Evolutionary conservation across 2,797 vertebrate genomes (phyloP).

Genomic region (Megalops cyprinoides): DNA sequence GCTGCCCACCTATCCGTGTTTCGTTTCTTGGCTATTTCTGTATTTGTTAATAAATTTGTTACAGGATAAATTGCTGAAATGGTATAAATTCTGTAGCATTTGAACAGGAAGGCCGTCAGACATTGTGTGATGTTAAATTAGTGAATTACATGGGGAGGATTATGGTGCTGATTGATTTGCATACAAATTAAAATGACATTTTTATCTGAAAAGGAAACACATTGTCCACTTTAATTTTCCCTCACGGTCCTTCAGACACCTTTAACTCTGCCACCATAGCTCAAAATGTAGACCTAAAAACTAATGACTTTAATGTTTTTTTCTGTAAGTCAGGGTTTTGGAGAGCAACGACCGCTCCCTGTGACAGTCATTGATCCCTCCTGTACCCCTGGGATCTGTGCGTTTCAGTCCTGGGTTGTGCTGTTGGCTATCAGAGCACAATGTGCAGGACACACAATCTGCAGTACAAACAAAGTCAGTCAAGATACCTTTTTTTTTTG

Average conservation of each 20-base stretch:
- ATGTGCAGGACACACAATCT: slow-evolving; percentile 30
- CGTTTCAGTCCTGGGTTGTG: slow-evolving; percentile 12
- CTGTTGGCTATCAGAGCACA: slow-evolving; percentile 25
- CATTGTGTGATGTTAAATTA: too few relatives aligned
- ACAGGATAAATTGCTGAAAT: too few relatives aligned
- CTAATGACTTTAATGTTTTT: neutral
- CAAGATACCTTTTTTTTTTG: slow-evolving; percentile 15
- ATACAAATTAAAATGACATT: too few relatives aligned
- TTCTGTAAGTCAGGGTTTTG: neutral
- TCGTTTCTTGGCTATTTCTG: too few relatives aligned
- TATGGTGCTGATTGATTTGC: too few relatives aligned
- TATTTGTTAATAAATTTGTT: too few relatives aligned
- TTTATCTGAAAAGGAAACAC: too few relatives aligned
- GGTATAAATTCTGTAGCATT: too few relatives aligned
- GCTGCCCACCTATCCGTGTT: too few relatives aligned
- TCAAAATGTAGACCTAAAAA: slow-evolving; percentile 27
- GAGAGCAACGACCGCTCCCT: slow-evolving; percentile 40
- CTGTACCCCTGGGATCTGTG: slow-evolving; percentile 31
- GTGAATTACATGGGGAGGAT: too few relatives aligned
- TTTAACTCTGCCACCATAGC: slow-evolving; percentile 40
- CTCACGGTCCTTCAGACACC: slow-evolving; percentile 51
- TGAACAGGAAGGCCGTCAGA: too few relatives aligned
- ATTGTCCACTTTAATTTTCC: neutral
- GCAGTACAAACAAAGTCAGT: slow-evolving; percentile 51
- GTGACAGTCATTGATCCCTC: slow-evolving; percentile 34